These are phyloP conservation scores for Ellobium chinense DNA, from an alignment of 2,888 invertebrate species.

Conservation along the genomic window DNA sequence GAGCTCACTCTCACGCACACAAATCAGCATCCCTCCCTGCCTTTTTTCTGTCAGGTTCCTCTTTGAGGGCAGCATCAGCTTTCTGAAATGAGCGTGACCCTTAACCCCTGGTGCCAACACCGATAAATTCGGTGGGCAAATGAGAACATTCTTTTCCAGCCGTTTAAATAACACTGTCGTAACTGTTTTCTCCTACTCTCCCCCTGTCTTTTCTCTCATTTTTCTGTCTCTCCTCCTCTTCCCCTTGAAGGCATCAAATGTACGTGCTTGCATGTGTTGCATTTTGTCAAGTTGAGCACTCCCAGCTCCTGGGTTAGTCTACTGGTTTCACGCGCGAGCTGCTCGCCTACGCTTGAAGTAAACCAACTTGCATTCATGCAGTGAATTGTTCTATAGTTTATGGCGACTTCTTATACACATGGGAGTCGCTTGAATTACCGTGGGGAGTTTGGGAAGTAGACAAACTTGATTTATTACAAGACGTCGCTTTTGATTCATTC, in stretches of 20 bases:
- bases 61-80: not conserved
- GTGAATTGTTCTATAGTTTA: not conserved
- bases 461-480: no score
- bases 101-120: not conserved
- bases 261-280: not conserved
- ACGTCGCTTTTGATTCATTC: no score
- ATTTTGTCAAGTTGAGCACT: not conserved
- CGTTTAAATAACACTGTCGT: not conserved
- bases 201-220: not conserved
- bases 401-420: no score
- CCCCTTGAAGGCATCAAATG: no score
- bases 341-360: not conserved
- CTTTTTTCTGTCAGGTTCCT: no score
- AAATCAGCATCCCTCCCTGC: no score
- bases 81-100: not conserved
- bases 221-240: not conserved
- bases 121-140: not conserved
- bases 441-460: no score
- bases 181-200: not conserved
- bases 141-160: not conserved
- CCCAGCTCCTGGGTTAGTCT: not conserved
- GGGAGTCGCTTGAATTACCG: no score
- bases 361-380: not conserved
- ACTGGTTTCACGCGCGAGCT: not conserved
- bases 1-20: no score